These are phyloP conservation scores for Thaumatotibia leucotreta DNA, from an alignment of 1,140 invertebrate genomes.

Conservation along the genomic window DNA sequence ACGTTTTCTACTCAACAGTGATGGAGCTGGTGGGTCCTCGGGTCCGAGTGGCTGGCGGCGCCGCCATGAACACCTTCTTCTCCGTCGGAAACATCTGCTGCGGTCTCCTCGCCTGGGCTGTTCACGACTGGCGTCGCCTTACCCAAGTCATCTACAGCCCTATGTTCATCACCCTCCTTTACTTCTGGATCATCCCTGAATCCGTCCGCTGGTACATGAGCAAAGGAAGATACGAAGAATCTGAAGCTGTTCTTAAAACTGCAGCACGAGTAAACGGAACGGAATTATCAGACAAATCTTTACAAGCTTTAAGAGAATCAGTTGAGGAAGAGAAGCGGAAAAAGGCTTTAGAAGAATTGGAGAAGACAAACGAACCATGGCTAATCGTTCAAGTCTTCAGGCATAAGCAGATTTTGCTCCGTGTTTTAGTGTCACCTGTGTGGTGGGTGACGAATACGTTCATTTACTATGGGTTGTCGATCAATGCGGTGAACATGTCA, in stretches of 20 bases:
- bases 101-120: conserved; percentile 37
- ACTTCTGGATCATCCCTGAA: conserved; percentile 78
- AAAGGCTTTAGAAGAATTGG: neutral
- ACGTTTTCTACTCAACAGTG: conserved; percentile 55
- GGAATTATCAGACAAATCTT: conserved; percentile 61
- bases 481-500: conserved; percentile 83
- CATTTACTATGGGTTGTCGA: conserved; percentile 85
- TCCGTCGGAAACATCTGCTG: conserved; percentile 81
- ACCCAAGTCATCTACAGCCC: conserved; percentile 80
- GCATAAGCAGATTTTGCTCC: conserved; percentile 73
- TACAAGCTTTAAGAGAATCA: conserved; percentile 38
- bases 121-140: conserved; percentile 80
- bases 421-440: conserved; percentile 78
- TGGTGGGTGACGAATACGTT: conserved; percentile 82
- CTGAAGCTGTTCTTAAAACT: conserved; percentile 73
- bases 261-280: conserved; percentile 80
- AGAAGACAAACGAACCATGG: conserved; percentile 21
- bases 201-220: conserved; percentile 84
- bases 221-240: conserved; percentile 79
- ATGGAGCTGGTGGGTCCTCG: conserved; percentile 86
- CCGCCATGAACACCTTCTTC: conserved; percentile 82
- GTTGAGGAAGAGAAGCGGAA: conserved; percentile 6
- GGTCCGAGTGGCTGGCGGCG: conserved; percentile 83
- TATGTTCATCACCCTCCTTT: conserved; percentile 77
- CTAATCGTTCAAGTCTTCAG: conserved; percentile 75